Conservation (phyloP, 2,888 invertebrate species). For the Troides helena region DNA sequence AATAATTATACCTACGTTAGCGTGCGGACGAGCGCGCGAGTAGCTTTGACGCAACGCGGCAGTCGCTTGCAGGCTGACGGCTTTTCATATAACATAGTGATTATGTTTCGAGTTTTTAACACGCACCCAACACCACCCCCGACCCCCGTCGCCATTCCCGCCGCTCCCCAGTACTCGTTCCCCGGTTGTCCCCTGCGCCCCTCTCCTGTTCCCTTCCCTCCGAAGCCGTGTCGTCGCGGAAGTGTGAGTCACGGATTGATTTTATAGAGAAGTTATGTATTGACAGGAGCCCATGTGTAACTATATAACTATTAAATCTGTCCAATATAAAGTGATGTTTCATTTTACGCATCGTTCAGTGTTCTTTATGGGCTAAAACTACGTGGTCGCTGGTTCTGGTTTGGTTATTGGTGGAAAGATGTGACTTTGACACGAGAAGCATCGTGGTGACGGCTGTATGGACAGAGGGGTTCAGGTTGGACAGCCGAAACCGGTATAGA, state of each 20-base stretch:
- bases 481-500: too few relatives aligned
- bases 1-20: conserved; percentile 37
- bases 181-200: neutral
- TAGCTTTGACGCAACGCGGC: conserved; percentile 55
- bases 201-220: neutral
- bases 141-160: conserved; percentile 29
- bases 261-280: conserved; percentile 49
- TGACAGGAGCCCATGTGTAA: conserved; percentile 68
- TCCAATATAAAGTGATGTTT: conserved; percentile 60
- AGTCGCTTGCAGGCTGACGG: conserved; percentile 51
- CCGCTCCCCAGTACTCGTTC: neutral
- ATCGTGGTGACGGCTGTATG: too few relatives aligned
- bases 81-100: conserved; percentile 76
- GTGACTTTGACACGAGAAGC: too few relatives aligned
- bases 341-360: conserved; percentile 38
- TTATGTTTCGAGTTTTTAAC: conserved; percentile 74
- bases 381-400: too few relatives aligned
- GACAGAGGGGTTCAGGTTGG: too few relatives aligned
- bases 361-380: too few relatives aligned
- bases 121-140: conserved; percentile 45
- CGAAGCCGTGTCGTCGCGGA: conserved; percentile 1
- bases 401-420: too few relatives aligned
- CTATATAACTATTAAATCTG: conserved; percentile 75
- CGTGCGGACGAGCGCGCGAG: conserved; percentile 50
- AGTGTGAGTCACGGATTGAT: neutral